Conservation (phyloP, 1,140 invertebrate genomes). For the Platorchestia sp. region DNA sequence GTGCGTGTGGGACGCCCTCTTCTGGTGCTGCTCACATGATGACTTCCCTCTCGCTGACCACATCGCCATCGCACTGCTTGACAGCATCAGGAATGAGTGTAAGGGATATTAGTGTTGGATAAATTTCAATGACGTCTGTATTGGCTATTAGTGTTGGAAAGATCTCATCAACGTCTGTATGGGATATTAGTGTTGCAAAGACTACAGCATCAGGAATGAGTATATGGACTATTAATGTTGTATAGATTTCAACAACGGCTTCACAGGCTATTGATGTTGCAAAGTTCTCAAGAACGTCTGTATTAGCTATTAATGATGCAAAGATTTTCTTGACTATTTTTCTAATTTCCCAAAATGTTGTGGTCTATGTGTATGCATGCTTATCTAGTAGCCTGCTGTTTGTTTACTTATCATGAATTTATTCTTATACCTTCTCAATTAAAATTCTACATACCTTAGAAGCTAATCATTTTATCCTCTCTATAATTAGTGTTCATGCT, state of each 20-base stretch:
- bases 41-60: slow-evolving; percentile 81
- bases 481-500: neutral
- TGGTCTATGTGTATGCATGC: neutral
- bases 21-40: slow-evolving; percentile 70
- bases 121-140: too few species aligned
- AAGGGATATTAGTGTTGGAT: too few species aligned
- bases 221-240: too few species aligned
- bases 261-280: too few species aligned
- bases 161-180: neutral
- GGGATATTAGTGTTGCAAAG: neutral
- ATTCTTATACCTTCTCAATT: neutral
- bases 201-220: too few species aligned
- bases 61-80: slow-evolving; percentile 82
- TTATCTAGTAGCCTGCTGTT: neutral
- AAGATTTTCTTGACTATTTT: neutral
- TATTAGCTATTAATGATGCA: neutral
- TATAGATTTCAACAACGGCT: too few species aligned
- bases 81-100: slow-evolving; percentile 80
- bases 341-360: neutral
- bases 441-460: neutral
- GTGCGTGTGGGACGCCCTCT: slow-evolving; percentile 85
- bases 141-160: too few species aligned
- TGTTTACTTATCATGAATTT: neutral
- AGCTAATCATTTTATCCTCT: neutral
- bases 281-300: too few species aligned